Evolutionary conservation across 2,797 vertebrate genomes (phyloP), one percentile per base, ranked within the genome.

Genomic region (Psittacula echo): DNA sequence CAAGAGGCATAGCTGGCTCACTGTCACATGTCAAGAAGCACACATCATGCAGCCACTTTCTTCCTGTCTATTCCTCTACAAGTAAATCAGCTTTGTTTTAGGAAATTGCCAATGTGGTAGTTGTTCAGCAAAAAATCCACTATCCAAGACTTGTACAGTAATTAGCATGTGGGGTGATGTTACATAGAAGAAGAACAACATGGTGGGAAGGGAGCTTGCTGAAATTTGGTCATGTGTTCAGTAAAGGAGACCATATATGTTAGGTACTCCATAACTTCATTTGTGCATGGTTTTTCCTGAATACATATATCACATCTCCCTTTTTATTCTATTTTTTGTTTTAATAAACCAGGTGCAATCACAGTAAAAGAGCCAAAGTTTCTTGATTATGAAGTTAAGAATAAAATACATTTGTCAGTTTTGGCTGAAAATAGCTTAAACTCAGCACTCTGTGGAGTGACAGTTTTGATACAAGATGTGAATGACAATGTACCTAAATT

Each of bases 401-500:
- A 65, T 67, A 97, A 98, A 94, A 92, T 98, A 21, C 97, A 97
- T 58, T 96, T 99, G 90, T 98, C 98, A 48, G 84, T 99, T 76
- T 94, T 99, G 97, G 99, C 98, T 51, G 98, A 98, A 96, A 98
- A 93, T 53, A 94, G 94, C n/a, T 94, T 97, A n/a, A 97, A 96
- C 85, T 98, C 97, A 5, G 98, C 97, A 4, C 97, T 99, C 85
- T 98, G 98, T 97, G 97, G 93, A 92, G 98, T 99, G 53, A 96
- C 96, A 13, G 61, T 99, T 93, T 96, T 89, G 50, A 97, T 99
- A 85, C 96, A 98, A 96, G 99, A 99, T 78, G 16, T 97, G 67
- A 99, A 99, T 54, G 99, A 99, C 96, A 99, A 99, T 5, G 68
- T 81, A 14, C 99, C 99, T 3, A 76, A 87, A 89, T 99, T 99